These are phyloP conservation scores for Drosophila subobscura DNA, from an alignment of 1,140 invertebrate species.

Conservation along the genomic window DNA sequence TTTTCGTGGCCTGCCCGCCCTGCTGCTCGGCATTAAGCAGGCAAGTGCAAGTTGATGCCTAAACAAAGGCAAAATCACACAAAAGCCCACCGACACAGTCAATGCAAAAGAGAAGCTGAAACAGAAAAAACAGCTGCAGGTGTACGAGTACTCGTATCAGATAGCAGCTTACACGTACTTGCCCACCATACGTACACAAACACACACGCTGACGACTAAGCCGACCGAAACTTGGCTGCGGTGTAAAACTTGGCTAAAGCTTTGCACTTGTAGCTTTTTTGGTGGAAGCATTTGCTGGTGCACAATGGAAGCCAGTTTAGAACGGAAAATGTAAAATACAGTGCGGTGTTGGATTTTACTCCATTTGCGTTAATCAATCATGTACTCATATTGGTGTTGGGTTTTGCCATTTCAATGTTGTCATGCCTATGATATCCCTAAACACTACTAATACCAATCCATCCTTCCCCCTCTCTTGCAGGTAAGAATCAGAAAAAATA, in stretches of 20 bases:
- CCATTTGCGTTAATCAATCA: no score
- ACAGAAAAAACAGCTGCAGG: not conserved
- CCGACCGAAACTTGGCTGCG: not conserved
- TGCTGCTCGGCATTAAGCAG: constrained; percentile 54
- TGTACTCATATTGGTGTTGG: not conserved
- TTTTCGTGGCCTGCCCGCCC: constrained; percentile 36
- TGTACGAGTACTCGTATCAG: not conserved
- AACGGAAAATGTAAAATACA: no score
- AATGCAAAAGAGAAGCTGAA: constrained; percentile 7
- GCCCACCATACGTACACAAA: not conserved
- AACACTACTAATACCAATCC: not conserved
- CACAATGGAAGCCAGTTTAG: not conserved
- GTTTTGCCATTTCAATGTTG: no score
- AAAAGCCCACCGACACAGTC: constrained; percentile 7
- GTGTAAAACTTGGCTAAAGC: constrained; percentile 14
- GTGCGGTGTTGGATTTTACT: no score
- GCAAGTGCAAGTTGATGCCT: constrained; percentile 68
- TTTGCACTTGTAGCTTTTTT: not conserved
- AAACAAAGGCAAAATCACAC: constrained; percentile 25
- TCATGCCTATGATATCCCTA: not conserved
- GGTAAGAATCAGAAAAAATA: constrained; percentile 5
- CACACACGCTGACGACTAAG: not conserved
- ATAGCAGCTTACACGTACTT: constrained; percentile 3
- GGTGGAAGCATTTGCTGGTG: not conserved
- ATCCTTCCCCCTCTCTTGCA: not conserved